Conservation (phyloP, 2,113 vertebrate species). For the Phaethornis superciliosus region DNA sequence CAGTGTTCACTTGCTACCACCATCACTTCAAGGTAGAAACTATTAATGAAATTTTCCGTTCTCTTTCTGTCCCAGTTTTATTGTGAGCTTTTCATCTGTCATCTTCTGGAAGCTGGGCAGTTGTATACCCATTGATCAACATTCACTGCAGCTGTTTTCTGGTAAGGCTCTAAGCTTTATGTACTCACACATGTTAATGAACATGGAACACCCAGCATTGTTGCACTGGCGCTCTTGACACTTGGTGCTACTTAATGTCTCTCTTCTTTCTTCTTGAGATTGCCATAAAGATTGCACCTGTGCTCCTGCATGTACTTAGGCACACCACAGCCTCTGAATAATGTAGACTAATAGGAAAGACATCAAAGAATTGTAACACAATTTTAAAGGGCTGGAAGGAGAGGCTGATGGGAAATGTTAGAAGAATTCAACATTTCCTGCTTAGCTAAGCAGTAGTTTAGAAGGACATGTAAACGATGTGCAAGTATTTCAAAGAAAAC, state of each 20-base stretch:
- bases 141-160: neutral
- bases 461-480: conserved; percentile 33
- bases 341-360: conserved; percentile 52
- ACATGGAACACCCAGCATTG: neutral
- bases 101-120: neutral
- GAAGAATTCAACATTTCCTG: conserved; percentile 53
- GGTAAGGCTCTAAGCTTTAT: neutral
- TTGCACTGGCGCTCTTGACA: neutral
- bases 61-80: neutral
- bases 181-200: neutral
- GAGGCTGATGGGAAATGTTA: conserved; percentile 42
- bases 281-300: conserved; percentile 62
- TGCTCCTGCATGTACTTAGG: conserved; percentile 25
- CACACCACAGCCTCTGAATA: conserved; percentile 66
- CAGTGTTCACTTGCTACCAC: neutral
- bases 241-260: conserved; percentile 37
- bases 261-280: conserved; percentile 50
- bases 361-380: conserved; percentile 57
- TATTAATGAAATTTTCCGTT: neutral
- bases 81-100: neutral
- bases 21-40: neutral
- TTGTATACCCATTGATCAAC: neutral
- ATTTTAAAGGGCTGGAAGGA: conserved; percentile 39
- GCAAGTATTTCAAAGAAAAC: conserved; percentile 47
- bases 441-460: conserved; percentile 59